phyloP scores from a whole-genome alignment of 2,888 invertebrate species.

The Amorpha juglandis region DNA sequence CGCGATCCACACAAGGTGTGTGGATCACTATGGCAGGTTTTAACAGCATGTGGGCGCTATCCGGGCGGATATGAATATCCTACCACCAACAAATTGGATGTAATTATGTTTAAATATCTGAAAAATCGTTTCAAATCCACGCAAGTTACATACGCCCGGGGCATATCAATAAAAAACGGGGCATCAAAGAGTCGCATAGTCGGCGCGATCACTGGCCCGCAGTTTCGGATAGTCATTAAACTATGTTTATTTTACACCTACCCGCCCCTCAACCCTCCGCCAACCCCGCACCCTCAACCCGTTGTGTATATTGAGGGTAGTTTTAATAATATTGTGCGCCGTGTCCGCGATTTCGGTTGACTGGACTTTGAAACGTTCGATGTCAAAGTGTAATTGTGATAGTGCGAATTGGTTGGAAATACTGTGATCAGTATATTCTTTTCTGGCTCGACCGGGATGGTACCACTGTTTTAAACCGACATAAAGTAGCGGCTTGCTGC shows the following conservation, averaged over 20 bases:
- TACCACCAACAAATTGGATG: no score
- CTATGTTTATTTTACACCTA: slow-evolving; percentile 57
- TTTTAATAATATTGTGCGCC: slow-evolving; percentile 43
- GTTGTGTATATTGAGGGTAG: slow-evolving; percentile 39
- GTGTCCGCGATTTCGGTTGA: slow-evolving; percentile 18
- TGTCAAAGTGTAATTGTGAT: background rate
- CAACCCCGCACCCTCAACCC: slow-evolving; percentile 33
- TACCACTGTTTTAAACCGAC: no score
- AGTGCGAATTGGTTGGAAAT: background rate
- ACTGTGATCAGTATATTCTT: no score
- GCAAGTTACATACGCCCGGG: background rate
- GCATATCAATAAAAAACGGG: slow-evolving; percentile 22
- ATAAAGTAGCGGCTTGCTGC: no score
- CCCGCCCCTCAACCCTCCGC: slow-evolving; percentile 32
- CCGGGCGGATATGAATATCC: no score
- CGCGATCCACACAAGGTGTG: no score
- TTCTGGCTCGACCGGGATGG: no score
- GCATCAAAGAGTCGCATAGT: slow-evolving; percentile 3
- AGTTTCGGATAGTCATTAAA: slow-evolving; percentile 62
- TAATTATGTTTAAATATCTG: no score
- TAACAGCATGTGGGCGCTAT: no score
- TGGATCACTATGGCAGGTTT: no score
- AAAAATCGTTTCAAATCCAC: slow-evolving; percentile 6
- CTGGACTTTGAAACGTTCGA: background rate
- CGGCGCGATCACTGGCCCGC: slow-evolving; percentile 25